Percentiles rank a stretch among this genome's conserved stretches.
phyloP scores from a whole-genome alignment of 2,113 vertebrate species.

The Gulo gulo region DNA sequence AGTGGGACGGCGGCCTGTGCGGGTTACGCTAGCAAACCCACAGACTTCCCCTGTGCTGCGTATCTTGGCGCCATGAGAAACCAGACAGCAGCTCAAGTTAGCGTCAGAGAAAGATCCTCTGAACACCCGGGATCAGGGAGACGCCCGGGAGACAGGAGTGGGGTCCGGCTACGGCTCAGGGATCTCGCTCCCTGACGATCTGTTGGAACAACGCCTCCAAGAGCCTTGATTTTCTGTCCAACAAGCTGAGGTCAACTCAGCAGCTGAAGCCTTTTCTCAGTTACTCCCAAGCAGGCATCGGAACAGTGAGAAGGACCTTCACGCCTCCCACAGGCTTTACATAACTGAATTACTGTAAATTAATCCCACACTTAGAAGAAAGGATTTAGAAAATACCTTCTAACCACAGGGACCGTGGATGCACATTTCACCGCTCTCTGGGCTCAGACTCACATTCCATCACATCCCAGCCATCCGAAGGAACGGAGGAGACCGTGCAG shows the following conservation, averaged over 20 bases:
- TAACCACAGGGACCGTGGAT: neutral
- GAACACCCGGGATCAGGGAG: neutral
- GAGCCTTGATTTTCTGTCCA: neutral
- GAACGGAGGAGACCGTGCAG: fast-evolving
- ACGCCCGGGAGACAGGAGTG: neutral
- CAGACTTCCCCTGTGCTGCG: too few relatives aligned
- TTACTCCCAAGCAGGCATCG: neutral
- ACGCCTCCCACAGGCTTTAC: neutral
- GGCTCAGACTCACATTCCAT: neutral
- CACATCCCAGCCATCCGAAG: too few relatives aligned
- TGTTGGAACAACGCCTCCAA: neutral
- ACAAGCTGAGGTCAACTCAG: neutral
- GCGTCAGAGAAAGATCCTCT: neutral
- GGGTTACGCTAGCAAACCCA: neutral
- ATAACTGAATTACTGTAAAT: neutral
- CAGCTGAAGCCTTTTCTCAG: neutral
- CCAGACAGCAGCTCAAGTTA: neutral
- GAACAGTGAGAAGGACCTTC: neutral
- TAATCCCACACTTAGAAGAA: neutral
- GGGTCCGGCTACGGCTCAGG: neutral
- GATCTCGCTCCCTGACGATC: too few relatives aligned
- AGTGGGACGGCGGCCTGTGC: neutral
- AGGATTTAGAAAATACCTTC: neutral
- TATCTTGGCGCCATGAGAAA: neutral
- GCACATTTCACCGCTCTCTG: neutral